Evolutionary conservation across 1,140 invertebrate species (phyloP), one percentile per base, ranked within the genome.

Genomic region (Metaphire vulgaris): DNA sequence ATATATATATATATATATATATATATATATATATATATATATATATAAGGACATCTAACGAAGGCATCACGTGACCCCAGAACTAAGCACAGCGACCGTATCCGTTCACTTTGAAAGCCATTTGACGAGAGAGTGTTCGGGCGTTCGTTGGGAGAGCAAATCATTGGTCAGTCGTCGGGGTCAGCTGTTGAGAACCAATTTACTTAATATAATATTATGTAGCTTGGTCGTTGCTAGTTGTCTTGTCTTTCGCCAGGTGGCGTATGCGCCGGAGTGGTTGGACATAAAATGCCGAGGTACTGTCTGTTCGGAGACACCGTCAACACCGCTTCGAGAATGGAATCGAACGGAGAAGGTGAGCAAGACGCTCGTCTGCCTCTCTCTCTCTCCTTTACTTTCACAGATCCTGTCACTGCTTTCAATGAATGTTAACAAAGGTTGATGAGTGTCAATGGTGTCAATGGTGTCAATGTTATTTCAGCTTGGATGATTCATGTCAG

Each of bases 401-500:
- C 21, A 14, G 56, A 21, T 14, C 15, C 26, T 74, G n/a, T 16
- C 6, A 14, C 14, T 73, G 21, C 12, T n/a, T n/a, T n/a, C n/a
- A n/a, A n/a, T n/a, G n/a, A n/a, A n/a, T n/a, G n/a, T n/a, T 26
- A 74, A n/a, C 73, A 73, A 21, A 16, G 21, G n/a, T n/a, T n/a
- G n/a, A n/a, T n/a, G n/a, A n/a, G n/a, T n/a, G n/a, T n/a, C n/a
- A n/a, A n/a, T n/a, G n/a, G n/a, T n/a, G n/a, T n/a, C n/a, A n/a
- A n/a, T n/a, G n/a, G n/a, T n/a, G n/a, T n/a, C n/a, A n/a, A n/a
- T n/a, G n/a, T n/a, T 28, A 80, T 87, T 84, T 32, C 83, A 92
- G 94, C 96, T 21, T 86, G 98, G 16, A 93, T 91, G 86, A 98
- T 99, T 75, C 97, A 99, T 85, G 93, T 99, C 0, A 98, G 95